Base-by-base conservation (phyloP, 2,797 vertebrate genomes). In the Sebastolobus alascanus region DNA sequence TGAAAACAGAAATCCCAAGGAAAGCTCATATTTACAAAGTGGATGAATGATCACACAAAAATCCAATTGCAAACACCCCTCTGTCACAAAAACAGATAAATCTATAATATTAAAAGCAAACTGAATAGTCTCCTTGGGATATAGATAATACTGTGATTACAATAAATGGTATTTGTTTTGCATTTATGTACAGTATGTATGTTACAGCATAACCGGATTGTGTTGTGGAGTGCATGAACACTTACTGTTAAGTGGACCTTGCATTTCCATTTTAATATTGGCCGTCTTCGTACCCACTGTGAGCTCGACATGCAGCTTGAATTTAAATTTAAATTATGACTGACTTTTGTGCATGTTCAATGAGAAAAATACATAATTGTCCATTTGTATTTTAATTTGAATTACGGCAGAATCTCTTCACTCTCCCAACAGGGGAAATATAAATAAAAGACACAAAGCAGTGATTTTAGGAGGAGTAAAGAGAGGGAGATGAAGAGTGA, bases 101-200 rank as follows among this genome's bases (percentile, higher is more conserved):
- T 61, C 14, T 33, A 29, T 37, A 52, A 67, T 3, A 14, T 33
- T 35, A 52, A 83, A 56, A 71, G 25, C 4, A 59, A 61, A 38
- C 4, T 54, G 16, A 70, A 33, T n/a, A 38, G 13, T 43, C 12
- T 25, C n/a, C 52, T 75, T 20, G 58, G 43, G 56, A 40, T 71
- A 43, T 43, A 69, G 8, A 38, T 64, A 55, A 69, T 38, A 33
- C 10, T 64, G 29, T 40, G 1, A 63, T 72, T 77, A 70, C 1
- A 75, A 59, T 8, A 70, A 77, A 64, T 43, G 1, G n/a, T 8
- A 54, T 63, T 37, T 40, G 20, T 8, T 65, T 61, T 29, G 37
- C 6, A 54, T 38, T 79, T 75, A 70, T 86, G 80, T n/a, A 56
- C 50, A 37, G 68, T 35, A 54, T 40, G 68, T 35, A 54, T 40